Base-by-base conservation (phyloP, 2,797 vertebrate genomes). In the Sebastes reedi region DNA sequence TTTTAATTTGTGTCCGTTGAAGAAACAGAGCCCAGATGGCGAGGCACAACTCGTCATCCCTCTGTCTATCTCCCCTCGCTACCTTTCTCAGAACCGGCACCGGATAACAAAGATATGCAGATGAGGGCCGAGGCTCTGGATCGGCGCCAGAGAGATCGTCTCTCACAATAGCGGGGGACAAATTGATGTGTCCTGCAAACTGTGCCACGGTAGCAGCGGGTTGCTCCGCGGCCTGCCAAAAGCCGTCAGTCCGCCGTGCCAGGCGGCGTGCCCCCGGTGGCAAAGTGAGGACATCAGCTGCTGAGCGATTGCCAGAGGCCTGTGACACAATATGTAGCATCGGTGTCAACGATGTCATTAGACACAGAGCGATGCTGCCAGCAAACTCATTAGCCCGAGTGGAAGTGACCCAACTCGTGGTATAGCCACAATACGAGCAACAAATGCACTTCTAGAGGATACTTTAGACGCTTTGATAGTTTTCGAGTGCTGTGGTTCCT, bases 61-160 rank as follows among this genome's bases (percentile, higher is more conserved):
- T 77, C 90, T 82, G 81, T 89, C 88, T 87, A 16, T 87, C 89
- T 84, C 77, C 9, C 73, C 72, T 62, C 81, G 81, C 76, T 85
- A 82, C 78, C 88, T 81, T 84, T 70, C 73, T 89, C 87, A 96
- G 96, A 97, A 97, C 96, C 96, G 22, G 81, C 87, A 89, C 85
- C 96, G 93, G 97, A 98, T 97, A 97, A 98, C 97, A 99, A 98
- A 99, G 97, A 97, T 97, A 98, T 99, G 97, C 96, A 98, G 97
- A 99, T 99, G 93, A 96, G 96, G 78, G 72, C 39, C 80, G 75
- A 16, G 39, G 95, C 95, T 95, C 96, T 98, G 97, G 97, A 97
- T 86, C 91, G 65, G 88, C 89, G 97, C 97, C 97, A 98, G 95
- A 91, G 94, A 88, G 96, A 96, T 95, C 94, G 95, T 94, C 95